phyloP scores from a whole-genome alignment of 2,888 invertebrate species.

The Hypomecis punctinalis region DNA sequence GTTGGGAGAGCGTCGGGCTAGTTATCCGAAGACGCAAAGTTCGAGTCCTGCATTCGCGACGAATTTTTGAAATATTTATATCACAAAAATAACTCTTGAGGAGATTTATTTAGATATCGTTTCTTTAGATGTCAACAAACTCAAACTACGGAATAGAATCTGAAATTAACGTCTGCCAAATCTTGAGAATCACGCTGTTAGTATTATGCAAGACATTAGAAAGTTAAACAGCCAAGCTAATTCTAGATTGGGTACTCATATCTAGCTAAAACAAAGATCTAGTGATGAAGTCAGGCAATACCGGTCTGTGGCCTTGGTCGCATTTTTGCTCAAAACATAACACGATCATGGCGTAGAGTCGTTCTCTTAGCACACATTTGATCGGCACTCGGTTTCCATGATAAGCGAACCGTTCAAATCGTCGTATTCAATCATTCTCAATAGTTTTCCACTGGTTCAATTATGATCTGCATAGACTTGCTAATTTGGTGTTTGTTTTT shows the following conservation, averaged over 20 bases:
- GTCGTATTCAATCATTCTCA: constrained; percentile 14
- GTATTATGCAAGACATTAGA: constrained; percentile 17
- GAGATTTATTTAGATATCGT: too few species aligned
- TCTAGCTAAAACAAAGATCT: constrained; percentile 21
- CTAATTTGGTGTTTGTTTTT: constrained; percentile 61
- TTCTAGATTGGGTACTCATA: constrained; percentile 16
- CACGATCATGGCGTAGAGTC: constrained; percentile 18
- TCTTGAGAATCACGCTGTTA: constrained; percentile 1
- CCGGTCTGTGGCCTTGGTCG: constrained; percentile 33
- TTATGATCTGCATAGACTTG: constrained; percentile 51
- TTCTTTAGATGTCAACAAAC: not conserved
- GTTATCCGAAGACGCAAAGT: too few species aligned
- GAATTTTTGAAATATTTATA: too few species aligned
- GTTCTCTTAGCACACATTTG: constrained; percentile 20
- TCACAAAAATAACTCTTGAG: too few species aligned
- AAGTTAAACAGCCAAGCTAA: constrained; percentile 11
- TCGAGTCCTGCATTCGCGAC: too few species aligned
- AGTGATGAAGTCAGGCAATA: constrained; percentile 16
- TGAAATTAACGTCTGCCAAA: not conserved
- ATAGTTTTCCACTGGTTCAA: constrained; percentile 50
- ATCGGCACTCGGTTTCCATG: constrained; percentile 24
- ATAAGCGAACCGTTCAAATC: constrained; percentile 17
- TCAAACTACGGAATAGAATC: not conserved
- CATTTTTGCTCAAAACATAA: constrained; percentile 25
- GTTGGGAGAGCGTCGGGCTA: too few species aligned